These are phyloP conservation scores for Lamellibrachia columna DNA, from an alignment of 2,888 invertebrate genomes.

Conservation along the genomic window DNA sequence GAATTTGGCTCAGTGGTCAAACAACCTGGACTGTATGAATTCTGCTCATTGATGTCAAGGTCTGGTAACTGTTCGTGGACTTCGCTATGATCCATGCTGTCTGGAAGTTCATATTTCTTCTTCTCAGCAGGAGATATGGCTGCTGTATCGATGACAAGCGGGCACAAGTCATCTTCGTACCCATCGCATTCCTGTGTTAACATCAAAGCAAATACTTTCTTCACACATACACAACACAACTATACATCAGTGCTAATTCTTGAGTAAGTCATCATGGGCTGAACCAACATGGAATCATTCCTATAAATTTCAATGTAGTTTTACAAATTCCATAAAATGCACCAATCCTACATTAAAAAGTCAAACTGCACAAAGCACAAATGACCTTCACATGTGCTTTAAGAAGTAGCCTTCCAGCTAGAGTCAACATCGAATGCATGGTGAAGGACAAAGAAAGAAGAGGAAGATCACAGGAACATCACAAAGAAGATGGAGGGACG, in stretches of 20 bases:
- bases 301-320: background rate
- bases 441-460: too few species aligned
- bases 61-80: background rate
- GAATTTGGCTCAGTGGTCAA: conserved; percentile 18
- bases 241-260: background rate
- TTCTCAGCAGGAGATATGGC: background rate
- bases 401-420: background rate
- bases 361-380: background rate
- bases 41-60: conserved; percentile 1
- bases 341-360: background rate
- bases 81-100: background rate
- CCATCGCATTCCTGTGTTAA: background rate
- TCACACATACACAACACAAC: background rate
- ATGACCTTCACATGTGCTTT: background rate
- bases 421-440: too few species aligned
- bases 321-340: background rate
- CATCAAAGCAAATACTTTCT: background rate
- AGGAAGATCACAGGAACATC: too few species aligned
- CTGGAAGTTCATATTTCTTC: background rate
- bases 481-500: too few species aligned
- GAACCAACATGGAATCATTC: background rate
- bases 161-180: background rate
- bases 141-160: background rate
- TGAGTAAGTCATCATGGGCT: background rate
- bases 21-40: background rate